A percentile compares a stretch with the other conserved stretches of the same genome.
Conservation (phyloP, 1,140 invertebrate species). For the Ooceraea biroi region DNA sequence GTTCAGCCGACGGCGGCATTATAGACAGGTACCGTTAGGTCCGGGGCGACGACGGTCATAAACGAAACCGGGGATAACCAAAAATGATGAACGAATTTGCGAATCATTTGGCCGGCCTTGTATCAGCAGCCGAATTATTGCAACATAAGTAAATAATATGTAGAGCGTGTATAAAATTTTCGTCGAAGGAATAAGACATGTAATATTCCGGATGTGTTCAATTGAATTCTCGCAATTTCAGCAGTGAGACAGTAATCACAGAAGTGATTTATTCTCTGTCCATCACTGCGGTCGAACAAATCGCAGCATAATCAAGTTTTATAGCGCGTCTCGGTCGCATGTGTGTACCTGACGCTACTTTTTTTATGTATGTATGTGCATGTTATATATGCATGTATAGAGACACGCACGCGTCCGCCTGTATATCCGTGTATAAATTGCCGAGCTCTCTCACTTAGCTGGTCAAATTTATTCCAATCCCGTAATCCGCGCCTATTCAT, state of each 20-base stretch:
- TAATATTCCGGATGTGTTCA: not conserved
- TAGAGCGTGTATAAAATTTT: not conserved
- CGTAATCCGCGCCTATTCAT: conserved; percentile 78
- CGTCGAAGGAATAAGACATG: not conserved
- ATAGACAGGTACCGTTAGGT: conserved; percentile 36
- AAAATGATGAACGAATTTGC: conserved; percentile 46
- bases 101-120: not conserved
- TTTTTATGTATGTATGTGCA: not conserved
- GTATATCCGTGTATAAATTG: conserved; percentile 73
- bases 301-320: conserved; percentile 60
- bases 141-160: not conserved
- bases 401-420: conserved; percentile 26
- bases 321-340: conserved; percentile 38
- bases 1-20: conserved; percentile 57
- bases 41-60: conserved; percentile 56
- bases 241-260: conserved; percentile 9
- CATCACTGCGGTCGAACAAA: conserved; percentile 35
- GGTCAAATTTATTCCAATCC: conserved; percentile 78
- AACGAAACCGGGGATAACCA: conserved; percentile 36
- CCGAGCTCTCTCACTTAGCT: conserved; percentile 76
- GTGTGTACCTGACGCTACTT: conserved; percentile 10
- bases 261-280: conserved; percentile 55
- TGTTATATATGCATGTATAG: conserved; percentile 22
- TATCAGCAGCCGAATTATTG: not conserved
- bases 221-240: conserved; percentile 29